Evolutionary conservation across 2,113 vertebrate species (phyloP).

Genomic region (Seriola dumerili): DNA sequence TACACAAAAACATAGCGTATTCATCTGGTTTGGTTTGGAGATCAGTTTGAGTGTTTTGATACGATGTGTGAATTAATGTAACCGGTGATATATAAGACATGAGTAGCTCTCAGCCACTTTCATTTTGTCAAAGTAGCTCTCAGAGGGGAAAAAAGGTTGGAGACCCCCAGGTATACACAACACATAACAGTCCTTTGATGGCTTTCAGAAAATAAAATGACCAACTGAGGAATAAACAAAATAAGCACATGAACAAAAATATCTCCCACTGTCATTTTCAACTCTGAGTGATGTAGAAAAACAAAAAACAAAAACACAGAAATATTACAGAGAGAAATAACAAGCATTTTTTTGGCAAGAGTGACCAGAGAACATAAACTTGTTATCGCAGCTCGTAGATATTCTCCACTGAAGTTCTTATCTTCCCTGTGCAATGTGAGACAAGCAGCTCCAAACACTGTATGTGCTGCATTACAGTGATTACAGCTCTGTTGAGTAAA

Average conservation of each 20-base stretch:
- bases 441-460: constrained; percentile 48
- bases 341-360: constrained; percentile 33
- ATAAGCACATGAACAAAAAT: neutral
- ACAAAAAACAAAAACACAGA: neutral
- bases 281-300: constrained; percentile 10
- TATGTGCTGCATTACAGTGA: constrained; percentile 57
- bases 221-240: constrained; percentile 12
- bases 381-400: constrained; percentile 55
- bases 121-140: too few relatives aligned
- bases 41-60: too few relatives aligned
- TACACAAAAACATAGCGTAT: too few relatives aligned
- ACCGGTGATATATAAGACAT: too few relatives aligned
- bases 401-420: constrained; percentile 67
- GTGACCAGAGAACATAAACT: constrained; percentile 51
- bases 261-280: constrained; percentile 11
- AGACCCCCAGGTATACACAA: constrained; percentile 1
- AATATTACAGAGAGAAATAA: constrained; percentile 14
- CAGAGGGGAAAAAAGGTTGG: too few relatives aligned
- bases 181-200: neutral
- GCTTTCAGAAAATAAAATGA: constrained; percentile 2
- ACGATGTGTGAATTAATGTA: too few relatives aligned
- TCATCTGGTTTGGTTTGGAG: too few relatives aligned
- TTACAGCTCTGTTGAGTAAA: constrained; percentile 55
- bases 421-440: constrained; percentile 59
- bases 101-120: too few relatives aligned